A percentile compares a stretch with the other conserved stretches of the same genome.
phyloP scores from a whole-genome alignment of 1,140 invertebrate species.

The Tyrophagus putrescentiae region DNA sequence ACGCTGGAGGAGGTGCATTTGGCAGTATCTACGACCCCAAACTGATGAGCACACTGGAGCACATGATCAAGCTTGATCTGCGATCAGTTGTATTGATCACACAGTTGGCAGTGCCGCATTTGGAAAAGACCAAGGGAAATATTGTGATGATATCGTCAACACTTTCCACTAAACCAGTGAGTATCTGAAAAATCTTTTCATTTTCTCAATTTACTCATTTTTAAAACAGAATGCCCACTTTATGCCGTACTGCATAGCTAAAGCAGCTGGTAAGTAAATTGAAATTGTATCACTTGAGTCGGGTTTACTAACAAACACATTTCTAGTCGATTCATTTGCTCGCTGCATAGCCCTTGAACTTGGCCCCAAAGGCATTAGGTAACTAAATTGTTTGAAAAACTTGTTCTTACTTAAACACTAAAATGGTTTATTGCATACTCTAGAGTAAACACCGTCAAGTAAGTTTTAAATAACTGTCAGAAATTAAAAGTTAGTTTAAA shows the following conservation, averaged over 20 bases:
- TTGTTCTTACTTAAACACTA: too few species aligned
- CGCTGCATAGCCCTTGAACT: conserved; percentile 34
- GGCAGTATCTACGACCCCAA: conserved; percentile 10
- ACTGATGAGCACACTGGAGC: conserved; percentile 7
- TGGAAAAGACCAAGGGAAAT: conserved; percentile 61
- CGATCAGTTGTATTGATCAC: conserved; percentile 39
- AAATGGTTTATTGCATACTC: too few species aligned
- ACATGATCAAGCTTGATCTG: conserved; percentile 14
- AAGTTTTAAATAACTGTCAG: too few species aligned
- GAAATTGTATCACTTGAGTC: too few species aligned
- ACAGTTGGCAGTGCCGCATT: conserved; percentile 60
- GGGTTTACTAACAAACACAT: too few species aligned
- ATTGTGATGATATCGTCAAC: conserved; percentile 82
- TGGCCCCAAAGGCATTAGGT: conserved; percentile 31
- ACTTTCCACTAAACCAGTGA: conserved; percentile 52
- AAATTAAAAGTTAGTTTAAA: background rate
- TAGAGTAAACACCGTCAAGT: conserved; percentile 15
- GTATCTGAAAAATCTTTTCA: conserved; percentile 32
- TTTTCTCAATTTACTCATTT: conserved; percentile 31
- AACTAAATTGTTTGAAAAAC: too few species aligned
- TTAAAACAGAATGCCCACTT: conserved; percentile 17
- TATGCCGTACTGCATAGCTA: conserved; percentile 31
- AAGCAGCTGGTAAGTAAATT: too few species aligned
- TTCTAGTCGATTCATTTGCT: conserved; percentile 33
- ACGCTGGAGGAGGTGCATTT: conserved; percentile 8